phyloP scores from a whole-genome alignment of 2,888 invertebrate genomes.

The Drosophila meridiana region DNA sequence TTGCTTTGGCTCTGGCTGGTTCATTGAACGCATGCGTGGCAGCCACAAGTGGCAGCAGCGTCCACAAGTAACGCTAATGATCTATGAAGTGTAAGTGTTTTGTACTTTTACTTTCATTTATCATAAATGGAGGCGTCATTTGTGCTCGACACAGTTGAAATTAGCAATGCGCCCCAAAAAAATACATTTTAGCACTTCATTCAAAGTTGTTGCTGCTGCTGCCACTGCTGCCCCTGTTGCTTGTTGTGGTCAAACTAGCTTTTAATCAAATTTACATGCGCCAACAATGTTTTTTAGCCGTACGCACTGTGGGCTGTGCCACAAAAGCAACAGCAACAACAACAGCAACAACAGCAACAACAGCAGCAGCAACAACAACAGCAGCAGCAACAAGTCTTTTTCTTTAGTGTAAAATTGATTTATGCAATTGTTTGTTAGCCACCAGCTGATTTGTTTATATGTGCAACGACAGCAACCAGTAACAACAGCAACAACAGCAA shows the following conservation, averaged over 20 bases:
- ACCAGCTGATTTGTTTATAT: slow-evolving; percentile 76
- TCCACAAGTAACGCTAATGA: slow-evolving; percentile 66
- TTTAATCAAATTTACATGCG: slow-evolving; percentile 77
- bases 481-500: slow-evolving; percentile 35
- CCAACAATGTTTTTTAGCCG: slow-evolving; percentile 52
- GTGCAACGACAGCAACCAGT: slow-evolving; percentile 58
- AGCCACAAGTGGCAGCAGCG: slow-evolving; percentile 24
- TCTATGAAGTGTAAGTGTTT: slow-evolving; percentile 74
- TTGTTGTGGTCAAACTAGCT: slow-evolving; percentile 67
- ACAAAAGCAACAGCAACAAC: neutral
- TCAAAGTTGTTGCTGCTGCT: slow-evolving; percentile 24
- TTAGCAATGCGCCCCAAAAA: slow-evolving; percentile 56
- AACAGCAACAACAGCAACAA: neutral
- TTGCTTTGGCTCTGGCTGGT: slow-evolving; percentile 29
- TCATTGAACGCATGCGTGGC: slow-evolving; percentile 67
- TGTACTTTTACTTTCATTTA: slow-evolving; percentile 80
- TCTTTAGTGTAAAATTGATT: slow-evolving; percentile 72
- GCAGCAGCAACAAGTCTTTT: slow-evolving; percentile 25
- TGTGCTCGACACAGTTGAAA: slow-evolving; percentile 58
- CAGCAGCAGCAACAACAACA: slow-evolving; percentile 1
- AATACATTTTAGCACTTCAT: slow-evolving; percentile 70
- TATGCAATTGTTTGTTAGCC: slow-evolving; percentile 78
- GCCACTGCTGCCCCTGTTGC: slow-evolving; percentile 21
- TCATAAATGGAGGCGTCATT: slow-evolving; percentile 76
- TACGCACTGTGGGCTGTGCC: slow-evolving; percentile 73